Evolutionary conservation across 2,797 vertebrate genomes (phyloP), one percentile per base, ranked within the genome.

Genomic region (Scolopax bukidnonensis): DNA sequence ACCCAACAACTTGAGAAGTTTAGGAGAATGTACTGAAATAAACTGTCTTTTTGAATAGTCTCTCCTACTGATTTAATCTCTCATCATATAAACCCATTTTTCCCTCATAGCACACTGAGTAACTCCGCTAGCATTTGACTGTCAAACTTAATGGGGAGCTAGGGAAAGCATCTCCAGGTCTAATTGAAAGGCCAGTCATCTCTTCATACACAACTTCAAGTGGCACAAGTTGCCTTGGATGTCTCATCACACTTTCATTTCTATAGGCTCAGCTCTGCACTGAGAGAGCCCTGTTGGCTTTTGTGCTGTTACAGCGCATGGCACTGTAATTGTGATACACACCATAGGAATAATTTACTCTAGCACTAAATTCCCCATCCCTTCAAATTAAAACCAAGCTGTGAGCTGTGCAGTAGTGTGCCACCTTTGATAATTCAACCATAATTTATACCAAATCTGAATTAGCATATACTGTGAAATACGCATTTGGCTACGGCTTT

Each of bases 281-380:
- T 4, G 0, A 6, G 36, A 47, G 16, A 53, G 11, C 32, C 1
- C 6, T 1, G 41, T 1, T 68, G 0, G 1, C 6, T 47, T 71
- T 36, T n/a, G 53, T 11, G 48, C 23, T 5, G 48, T 12, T 43
- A 19, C 18, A 15, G 18, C 1, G 12, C 36, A 3, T 4, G 3
- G 10, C 28, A 32, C 0, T 11, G 11, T 3, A 57, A 57, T 2
- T 13, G 50, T 50, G 56, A 68, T 36, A 59, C 43, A 47, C 45
- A 30, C 23, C 36, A 16, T 4, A 21, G 15, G 33, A 45, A 4
- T 32, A 61, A 63, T 6, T 32, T 43, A 3, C 28, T 6, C 51
- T 11, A 61, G 47, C 18, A 13, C 56, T 61, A 38, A 4, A 11
- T 8, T 57, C 18, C 23, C 51, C 76, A 54, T 8, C 33, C 48